A percentile compares a stretch with the other conserved stretches of the same genome.
Evolutionary conservation across 2,888 invertebrate species (phyloP).

Genomic region (Muscina levida): DNA sequence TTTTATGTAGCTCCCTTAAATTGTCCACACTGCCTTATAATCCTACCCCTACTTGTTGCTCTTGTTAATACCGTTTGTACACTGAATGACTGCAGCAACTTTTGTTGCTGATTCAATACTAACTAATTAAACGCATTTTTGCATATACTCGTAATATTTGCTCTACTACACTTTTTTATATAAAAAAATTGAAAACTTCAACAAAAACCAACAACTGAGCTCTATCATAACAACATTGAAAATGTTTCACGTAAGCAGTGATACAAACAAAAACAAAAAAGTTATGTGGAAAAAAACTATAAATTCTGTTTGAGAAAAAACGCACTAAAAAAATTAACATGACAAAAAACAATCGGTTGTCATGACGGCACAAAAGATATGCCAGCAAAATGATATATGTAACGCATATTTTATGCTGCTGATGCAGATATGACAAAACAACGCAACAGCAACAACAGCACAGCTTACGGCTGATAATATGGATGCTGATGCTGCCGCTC

Average conservation of each 20-base stretch:
- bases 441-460: neutral
- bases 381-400: conserved; percentile 33
- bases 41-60: neutral
- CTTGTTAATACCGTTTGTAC: neutral
- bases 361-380: conserved; percentile 39
- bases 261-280: too few relatives aligned
- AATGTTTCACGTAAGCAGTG: conserved; percentile 28
- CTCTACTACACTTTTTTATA: neutral
- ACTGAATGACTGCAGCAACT: conserved; percentile 28
- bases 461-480: neutral
- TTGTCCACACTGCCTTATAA: too few relatives aligned
- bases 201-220: conserved; percentile 23
- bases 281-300: neutral
- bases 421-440: conserved; percentile 14
- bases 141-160: conserved; percentile 40
- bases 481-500: too few relatives aligned
- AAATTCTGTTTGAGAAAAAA: conserved; percentile 19
- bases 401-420: conserved; percentile 38
- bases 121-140: conserved; percentile 60
- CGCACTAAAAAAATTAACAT: conserved; percentile 38
- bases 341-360: conserved; percentile 44
- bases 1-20: too few relatives aligned
- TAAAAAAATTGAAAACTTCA: conserved; percentile 9
- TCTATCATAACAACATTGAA: conserved; percentile 39
- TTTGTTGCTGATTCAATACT: conserved; percentile 43